Conservation (phyloP, 2,113 vertebrate species). For the Puffinus mauretanicus region DNA sequence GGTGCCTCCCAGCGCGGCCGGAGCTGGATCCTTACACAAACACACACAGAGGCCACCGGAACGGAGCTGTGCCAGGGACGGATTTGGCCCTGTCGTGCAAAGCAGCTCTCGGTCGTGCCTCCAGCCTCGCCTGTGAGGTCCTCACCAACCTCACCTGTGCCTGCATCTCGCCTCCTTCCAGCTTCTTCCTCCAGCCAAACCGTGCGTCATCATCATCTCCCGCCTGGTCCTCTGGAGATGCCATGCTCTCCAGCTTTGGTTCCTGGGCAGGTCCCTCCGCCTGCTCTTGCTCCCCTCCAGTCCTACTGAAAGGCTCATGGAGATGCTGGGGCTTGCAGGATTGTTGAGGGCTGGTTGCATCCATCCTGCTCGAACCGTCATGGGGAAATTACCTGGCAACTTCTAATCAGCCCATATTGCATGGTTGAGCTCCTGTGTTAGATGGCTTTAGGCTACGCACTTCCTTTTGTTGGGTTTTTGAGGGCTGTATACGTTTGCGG, state of each 20-base stretch:
- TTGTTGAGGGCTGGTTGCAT: not conserved
- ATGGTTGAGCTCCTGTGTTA: not conserved
- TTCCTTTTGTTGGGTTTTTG: not conserved
- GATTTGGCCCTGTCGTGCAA: constrained; percentile 24
- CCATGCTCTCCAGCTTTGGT: not conserved
- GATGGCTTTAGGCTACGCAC: not conserved
- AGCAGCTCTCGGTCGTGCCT: constrained; percentile 36
- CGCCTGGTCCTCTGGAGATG: not conserved
- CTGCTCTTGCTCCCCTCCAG: not conserved
- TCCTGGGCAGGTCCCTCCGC: not conserved
- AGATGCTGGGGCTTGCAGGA: not conserved
- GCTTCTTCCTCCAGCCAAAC: not conserved
- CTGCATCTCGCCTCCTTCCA: not conserved
- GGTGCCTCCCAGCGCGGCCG: not conserved
- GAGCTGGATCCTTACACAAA: constrained; percentile 23
- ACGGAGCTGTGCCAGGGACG: not conserved
- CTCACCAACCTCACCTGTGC: not conserved
- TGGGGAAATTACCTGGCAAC: not conserved
- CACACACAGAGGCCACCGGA: not conserved
- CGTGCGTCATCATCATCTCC: not conserved
- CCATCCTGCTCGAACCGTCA: rapidly evolving
- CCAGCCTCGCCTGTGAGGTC: not conserved
- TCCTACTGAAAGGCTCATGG: not conserved
- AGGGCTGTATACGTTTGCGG: not conserved
- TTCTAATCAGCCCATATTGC: not conserved